Evolutionary conservation across 2,888 invertebrate genomes (phyloP).

Genomic region (Actias luna): DNA sequence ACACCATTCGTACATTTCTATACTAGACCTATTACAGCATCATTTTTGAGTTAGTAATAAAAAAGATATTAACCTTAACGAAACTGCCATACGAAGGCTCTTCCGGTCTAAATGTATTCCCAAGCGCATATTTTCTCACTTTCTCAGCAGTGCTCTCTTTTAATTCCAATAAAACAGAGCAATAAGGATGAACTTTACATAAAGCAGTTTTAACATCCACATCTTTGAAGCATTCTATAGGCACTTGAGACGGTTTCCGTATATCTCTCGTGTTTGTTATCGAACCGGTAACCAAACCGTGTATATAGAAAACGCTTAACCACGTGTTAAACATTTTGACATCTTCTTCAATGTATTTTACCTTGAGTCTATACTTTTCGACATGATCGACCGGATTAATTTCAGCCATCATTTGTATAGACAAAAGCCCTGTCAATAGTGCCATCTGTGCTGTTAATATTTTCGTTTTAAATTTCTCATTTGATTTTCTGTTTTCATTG

Average conservation of each 20-base stretch:
- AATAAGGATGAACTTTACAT: conserved; percentile 73
- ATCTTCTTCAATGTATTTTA: conserved; percentile 86
- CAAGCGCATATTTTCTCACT: conserved; percentile 72
- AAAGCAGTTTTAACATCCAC: conserved; percentile 38
- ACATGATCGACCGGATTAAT: conserved; percentile 91
- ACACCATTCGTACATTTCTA: too few relatives aligned
- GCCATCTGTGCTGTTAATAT: conserved; percentile 55
- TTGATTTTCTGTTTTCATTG: conserved; percentile 32
- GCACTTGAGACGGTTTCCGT: conserved; percentile 47
- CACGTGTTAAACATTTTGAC: conserved; percentile 82
- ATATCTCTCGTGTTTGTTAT: conserved; percentile 56
- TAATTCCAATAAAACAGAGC: conserved; percentile 58
- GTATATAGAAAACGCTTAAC: conserved; percentile 80
- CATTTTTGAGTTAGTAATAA: conserved; percentile 11
- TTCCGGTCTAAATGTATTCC: conserved; percentile 80
- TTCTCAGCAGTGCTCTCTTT: conserved; percentile 57
- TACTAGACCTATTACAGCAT: too few relatives aligned
- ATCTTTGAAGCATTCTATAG: conserved; percentile 37
- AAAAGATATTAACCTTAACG: conserved; percentile 69
- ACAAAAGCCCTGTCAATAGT: conserved; percentile 76
- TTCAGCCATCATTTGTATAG: conserved; percentile 81
- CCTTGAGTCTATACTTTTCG: conserved; percentile 88
- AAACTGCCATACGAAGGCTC: conserved; percentile 75
- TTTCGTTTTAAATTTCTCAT: conserved; percentile 39
- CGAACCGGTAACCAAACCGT: conserved; percentile 62